Conservation (phyloP, 2,888 invertebrate genomes). For the Cantharis lateralis region DNA sequence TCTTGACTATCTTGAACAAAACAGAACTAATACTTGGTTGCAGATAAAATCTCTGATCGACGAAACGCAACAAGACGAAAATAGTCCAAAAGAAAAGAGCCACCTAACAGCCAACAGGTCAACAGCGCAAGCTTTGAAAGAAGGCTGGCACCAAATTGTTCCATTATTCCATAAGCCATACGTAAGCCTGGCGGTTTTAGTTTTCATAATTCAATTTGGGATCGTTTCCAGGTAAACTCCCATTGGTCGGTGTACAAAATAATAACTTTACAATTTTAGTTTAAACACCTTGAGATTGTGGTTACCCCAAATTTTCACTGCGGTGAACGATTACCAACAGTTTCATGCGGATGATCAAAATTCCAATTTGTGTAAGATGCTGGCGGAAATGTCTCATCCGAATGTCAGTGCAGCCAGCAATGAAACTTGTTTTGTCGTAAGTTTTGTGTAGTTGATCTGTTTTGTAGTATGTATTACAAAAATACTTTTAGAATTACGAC, state of each 20-base stretch:
- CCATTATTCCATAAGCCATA: conserved; percentile 70
- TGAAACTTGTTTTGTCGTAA: conserved; percentile 36
- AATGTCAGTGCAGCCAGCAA: conserved; percentile 24
- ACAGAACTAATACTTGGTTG: background rate
- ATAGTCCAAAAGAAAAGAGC: conserved; percentile 50
- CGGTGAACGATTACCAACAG: conserved; percentile 58
- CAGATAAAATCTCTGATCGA: conserved; percentile 53
- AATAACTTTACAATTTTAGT: conserved; percentile 37
- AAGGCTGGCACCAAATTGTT: conserved; percentile 66
- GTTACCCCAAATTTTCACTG: conserved; percentile 84
- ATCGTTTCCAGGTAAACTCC: conserved; percentile 67
- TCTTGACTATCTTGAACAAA: background rate
- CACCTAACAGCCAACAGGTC: conserved; percentile 43
- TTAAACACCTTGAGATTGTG: conserved; percentile 82
- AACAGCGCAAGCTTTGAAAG: conserved; percentile 58
- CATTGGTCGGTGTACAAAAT: background rate
- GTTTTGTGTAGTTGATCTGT: conserved; percentile 1
- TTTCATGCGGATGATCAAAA: conserved; percentile 38
- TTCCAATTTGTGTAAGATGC: conserved; percentile 57
- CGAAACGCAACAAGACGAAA: conserved; percentile 43
- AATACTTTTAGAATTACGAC: conserved; percentile 42
- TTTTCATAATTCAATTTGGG: conserved; percentile 68
- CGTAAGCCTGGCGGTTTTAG: conserved; percentile 63
- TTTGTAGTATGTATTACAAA: background rate
- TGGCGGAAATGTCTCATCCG: conserved; percentile 54